Percentiles rank a stretch among this genome's conserved stretches.
phyloP scores from a whole-genome alignment of 2,888 invertebrate species.

The Mechanitis mazaeus region DNA sequence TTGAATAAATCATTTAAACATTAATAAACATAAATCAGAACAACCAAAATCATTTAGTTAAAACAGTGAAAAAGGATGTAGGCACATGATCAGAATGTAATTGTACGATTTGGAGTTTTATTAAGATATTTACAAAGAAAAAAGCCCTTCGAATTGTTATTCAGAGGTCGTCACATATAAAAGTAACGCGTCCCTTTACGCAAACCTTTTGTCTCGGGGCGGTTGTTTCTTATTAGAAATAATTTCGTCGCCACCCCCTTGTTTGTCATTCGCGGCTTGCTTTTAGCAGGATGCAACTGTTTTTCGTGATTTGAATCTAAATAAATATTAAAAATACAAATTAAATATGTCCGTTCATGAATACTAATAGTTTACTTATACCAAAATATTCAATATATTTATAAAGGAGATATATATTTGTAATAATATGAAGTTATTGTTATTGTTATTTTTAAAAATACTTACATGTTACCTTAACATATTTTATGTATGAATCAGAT shows the following conservation, averaged over 20 bases:
- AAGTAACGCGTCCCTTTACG: constrained; percentile 69
- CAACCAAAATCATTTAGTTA: constrained; percentile 51
- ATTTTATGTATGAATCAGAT: constrained; percentile 52
- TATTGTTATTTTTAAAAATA: neutral
- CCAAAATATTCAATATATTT: too few relatives aligned
- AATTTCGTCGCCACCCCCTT: constrained; percentile 57
- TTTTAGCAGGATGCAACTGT: constrained; percentile 70
- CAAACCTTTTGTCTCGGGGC: constrained; percentile 66
- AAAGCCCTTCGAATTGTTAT: constrained; percentile 60
- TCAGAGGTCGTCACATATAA: constrained; percentile 66
- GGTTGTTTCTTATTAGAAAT: constrained; percentile 56
- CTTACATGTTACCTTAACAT: constrained; percentile 17
- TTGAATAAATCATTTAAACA: constrained; percentile 56
- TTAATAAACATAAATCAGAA: constrained; percentile 56
- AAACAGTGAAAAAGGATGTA: constrained; percentile 49
- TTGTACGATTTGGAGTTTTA: constrained; percentile 63
- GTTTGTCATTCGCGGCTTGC: constrained; percentile 68
- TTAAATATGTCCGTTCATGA: constrained; percentile 19
- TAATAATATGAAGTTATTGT: neutral
- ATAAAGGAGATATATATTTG: too few relatives aligned
- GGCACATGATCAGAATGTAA: constrained; percentile 70
- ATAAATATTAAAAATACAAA: constrained; percentile 40
- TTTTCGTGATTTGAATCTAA: constrained; percentile 65
- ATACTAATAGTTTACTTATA: constrained; percentile 7
- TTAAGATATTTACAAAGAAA: constrained; percentile 70